Evolutionary conservation across 2,888 invertebrate species (phyloP).

Genomic region (Trichacis sp.): DNA sequence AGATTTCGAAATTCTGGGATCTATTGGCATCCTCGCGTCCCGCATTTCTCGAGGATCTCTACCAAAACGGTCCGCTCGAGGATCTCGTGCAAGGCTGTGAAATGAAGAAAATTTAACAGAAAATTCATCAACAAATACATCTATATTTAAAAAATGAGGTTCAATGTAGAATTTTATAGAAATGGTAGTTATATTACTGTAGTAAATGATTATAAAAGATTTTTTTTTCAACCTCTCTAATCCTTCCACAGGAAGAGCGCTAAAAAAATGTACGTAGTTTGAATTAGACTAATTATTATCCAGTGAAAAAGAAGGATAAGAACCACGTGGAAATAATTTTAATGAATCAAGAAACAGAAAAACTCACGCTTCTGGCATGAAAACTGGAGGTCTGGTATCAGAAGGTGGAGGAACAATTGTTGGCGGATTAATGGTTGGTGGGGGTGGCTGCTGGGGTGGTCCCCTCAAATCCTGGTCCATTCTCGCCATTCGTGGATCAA

Average conservation of each 20-base stretch:
- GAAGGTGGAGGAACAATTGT: constrained; percentile 48
- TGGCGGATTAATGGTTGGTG: constrained; percentile 48
- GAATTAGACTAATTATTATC: neutral
- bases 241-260: constrained; percentile 66
- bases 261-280: constrained; percentile 41
- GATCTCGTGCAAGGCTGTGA: constrained; percentile 61
- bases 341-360: neutral
- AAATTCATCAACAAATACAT: too few relatives aligned
- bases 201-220: too few relatives aligned
- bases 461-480: constrained; percentile 86
- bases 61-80: constrained; percentile 63
- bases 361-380: constrained; percentile 63
- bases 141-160: too few relatives aligned
- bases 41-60: constrained; percentile 64
- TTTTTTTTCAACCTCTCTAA: constrained; percentile 61
- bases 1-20: constrained; percentile 76
- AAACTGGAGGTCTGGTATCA: constrained; percentile 53
- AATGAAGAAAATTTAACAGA: too few relatives aligned
- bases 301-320: neutral
- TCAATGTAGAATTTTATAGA: too few relatives aligned
- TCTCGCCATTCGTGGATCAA: constrained; percentile 70
- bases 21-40: constrained; percentile 75
- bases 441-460: constrained; percentile 66
- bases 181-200: too few relatives aligned
- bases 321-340: too few relatives aligned